Conservation (phyloP, 2,888 invertebrate genomes). For the Lepidocyrtoides sp. region DNA sequence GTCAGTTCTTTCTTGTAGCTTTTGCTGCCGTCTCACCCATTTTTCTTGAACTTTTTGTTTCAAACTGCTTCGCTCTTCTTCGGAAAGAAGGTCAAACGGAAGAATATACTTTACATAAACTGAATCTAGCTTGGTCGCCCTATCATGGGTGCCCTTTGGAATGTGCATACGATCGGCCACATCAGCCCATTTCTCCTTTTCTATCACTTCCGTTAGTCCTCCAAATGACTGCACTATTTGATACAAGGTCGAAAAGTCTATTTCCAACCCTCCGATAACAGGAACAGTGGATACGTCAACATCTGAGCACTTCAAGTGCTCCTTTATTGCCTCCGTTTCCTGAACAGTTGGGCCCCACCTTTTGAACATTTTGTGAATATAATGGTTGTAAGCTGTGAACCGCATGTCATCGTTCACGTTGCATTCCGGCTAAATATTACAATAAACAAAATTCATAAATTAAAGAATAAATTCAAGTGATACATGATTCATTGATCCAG, state of each 20-base stretch:
- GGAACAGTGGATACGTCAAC: slow-evolving; percentile 85
- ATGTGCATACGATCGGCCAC: slow-evolving; percentile 96
- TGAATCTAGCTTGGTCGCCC: slow-evolving; percentile 94
- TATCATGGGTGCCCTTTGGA: slow-evolving; percentile 92
- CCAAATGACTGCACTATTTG: slow-evolving; percentile 94
- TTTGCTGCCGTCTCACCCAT: slow-evolving; percentile 90
- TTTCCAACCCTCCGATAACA: slow-evolving; percentile 94
- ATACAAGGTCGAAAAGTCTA: slow-evolving; percentile 95
- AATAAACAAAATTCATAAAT: slow-evolving; percentile 78
- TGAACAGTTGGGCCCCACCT: slow-evolving; percentile 96
- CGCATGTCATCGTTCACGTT: slow-evolving; percentile 94
- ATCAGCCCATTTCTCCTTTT: slow-evolving; percentile 95
- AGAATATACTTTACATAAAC: slow-evolving; percentile 96
- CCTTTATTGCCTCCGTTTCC: slow-evolving; percentile 93
- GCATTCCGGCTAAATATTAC: slow-evolving; percentile 91
- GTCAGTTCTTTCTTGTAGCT: slow-evolving; percentile 87
- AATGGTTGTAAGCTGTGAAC: slow-evolving; percentile 96
- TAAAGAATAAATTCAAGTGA: background rate
- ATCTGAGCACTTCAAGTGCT: slow-evolving; percentile 82
- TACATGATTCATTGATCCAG: no score
- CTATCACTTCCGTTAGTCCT: slow-evolving; percentile 94
- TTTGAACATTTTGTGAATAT: slow-evolving; percentile 94
- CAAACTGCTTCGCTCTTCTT: slow-evolving; percentile 92
- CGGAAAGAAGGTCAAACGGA: slow-evolving; percentile 94
- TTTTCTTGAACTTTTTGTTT: slow-evolving; percentile 91